Conservation (phyloP, 2,797 vertebrate genomes). For the Cynodonichthys magdalenae region DNA sequence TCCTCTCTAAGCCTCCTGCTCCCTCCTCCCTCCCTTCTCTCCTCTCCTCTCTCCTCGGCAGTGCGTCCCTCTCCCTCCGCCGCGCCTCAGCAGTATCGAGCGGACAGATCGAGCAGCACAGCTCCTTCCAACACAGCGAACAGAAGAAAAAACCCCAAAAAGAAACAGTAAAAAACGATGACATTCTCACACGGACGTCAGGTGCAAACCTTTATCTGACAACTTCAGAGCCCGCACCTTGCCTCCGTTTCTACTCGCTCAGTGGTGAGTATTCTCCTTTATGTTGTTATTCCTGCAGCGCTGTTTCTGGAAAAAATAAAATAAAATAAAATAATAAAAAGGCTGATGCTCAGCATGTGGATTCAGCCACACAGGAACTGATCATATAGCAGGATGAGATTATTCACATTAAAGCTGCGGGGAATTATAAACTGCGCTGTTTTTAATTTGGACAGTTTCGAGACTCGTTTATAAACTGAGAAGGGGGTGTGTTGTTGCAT, state of each 20-base stretch:
- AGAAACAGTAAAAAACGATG: constrained; percentile 69
- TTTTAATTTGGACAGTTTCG: not conserved
- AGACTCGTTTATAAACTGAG: too few species aligned
- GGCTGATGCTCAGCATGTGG: not conserved
- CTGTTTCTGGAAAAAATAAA: too few species aligned
- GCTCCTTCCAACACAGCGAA: constrained; percentile 43
- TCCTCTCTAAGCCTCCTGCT: not conserved
- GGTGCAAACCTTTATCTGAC: constrained; percentile 75
- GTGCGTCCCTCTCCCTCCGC: constrained; percentile 39
- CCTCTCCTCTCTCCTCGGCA: constrained; percentile 34
- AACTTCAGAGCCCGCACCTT: constrained; percentile 55
- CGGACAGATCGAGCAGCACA: constrained; percentile 34
- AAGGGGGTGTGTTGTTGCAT: too few species aligned
- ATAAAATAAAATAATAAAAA: too few species aligned
- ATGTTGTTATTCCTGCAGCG: not conserved
- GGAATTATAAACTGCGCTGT: not conserved
- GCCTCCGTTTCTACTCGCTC: constrained; percentile 63
- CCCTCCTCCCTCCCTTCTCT: not conserved
- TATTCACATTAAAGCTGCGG: not conserved
- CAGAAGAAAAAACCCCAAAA: constrained; percentile 16
- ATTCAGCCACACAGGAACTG: not conserved
- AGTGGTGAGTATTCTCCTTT: constrained; percentile 72
- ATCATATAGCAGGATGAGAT: not conserved
- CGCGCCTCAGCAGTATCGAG: constrained; percentile 63
- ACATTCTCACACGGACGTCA: constrained; percentile 69